Conservation (phyloP, 2,888 invertebrate genomes). For the Malachius bipustulatus region DNA sequence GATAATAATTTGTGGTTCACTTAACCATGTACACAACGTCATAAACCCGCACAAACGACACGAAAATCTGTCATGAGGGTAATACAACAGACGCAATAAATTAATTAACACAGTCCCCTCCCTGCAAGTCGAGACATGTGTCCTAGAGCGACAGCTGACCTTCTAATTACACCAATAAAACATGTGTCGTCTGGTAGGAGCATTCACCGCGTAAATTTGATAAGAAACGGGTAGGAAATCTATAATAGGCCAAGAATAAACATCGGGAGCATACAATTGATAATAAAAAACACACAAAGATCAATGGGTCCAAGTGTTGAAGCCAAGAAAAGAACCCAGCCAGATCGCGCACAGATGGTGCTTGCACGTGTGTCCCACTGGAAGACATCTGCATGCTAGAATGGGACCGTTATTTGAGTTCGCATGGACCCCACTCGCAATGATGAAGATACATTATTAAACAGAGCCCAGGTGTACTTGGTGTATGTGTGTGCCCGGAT, state of each 20-base stretch:
- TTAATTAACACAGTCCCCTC: constrained; percentile 24
- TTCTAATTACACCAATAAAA: constrained; percentile 22
- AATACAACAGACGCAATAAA: constrained; percentile 22
- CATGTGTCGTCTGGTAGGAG: constrained; percentile 14
- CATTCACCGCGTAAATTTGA: background rate
- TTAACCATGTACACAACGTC: too few relatives aligned
- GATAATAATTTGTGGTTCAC: too few relatives aligned
- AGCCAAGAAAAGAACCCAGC: constrained; percentile 6
- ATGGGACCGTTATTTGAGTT: constrained; percentile 26
- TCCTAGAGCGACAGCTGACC: constrained; percentile 23
- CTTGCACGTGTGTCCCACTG: constrained; percentile 28
- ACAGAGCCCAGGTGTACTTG: constrained; percentile 9
- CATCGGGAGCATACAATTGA: constrained; percentile 2
- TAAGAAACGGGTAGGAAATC: constrained; percentile 1
- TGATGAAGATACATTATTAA: constrained; percentile 1
- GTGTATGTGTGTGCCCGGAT: constrained; percentile 12
- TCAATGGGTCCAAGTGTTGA: background rate
- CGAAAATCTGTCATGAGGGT: constrained; percentile 23
- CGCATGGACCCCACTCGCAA: constrained; percentile 9
- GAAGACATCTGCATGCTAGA: constrained; percentile 24
- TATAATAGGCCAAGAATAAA: constrained; percentile 1
- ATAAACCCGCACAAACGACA: too few relatives aligned
- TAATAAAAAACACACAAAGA: background rate
- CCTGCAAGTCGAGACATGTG: constrained; percentile 22
- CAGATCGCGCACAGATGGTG: constrained; percentile 24